Evolutionary conservation across 2,113 vertebrate species (phyloP), one percentile per base, ranked within the genome.

Genomic region (Pseudorasbora parva): DNA sequence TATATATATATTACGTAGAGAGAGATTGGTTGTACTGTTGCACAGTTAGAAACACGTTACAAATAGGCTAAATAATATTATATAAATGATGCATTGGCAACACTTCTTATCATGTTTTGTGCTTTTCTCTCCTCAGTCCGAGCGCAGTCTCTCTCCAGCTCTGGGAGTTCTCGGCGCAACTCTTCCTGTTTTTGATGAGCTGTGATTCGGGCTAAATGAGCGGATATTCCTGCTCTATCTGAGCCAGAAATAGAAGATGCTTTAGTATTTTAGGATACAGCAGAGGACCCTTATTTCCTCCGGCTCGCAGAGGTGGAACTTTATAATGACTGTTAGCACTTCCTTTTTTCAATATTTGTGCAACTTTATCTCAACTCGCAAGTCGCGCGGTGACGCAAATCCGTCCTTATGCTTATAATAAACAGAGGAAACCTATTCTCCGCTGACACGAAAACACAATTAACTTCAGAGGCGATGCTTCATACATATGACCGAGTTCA

Each of bases 271-370:
- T 97, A 96, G 96, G 98, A 96, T 96, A 94, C 97, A 95, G 95
- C 96, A 95, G 94, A 97, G 97, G 96, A 97, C 27, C 95, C 95
- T 96, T 97, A 97, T 99, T 99, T 99, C 97, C 98, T 99, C 97
- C 97, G 97, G 95, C 94, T 96, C 94, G 68, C 78, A 86, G 85
- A 81, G 85, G 85, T 88, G 92, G 94, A 93, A 91, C 94, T 97
- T 95, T 95, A 96, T 97, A 97, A 98, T 97, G 97, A 97, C 95
- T 94, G 93, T 91, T 93, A 91, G 95, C 96, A 96, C 96, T 99
- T 99, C 98, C 97, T 94, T 95, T 92, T 96, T 96, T 96, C 95
- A 96, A 96, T 98, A 98, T 98, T 98, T 98, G 96, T 97, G 96
- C 96, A 95, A 97, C 96, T 98, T 99, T 98, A 98, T 99, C 98